phyloP scores from a whole-genome alignment of 1,140 invertebrate genomes.

The Pseudomyrmex dendroicus region DNA sequence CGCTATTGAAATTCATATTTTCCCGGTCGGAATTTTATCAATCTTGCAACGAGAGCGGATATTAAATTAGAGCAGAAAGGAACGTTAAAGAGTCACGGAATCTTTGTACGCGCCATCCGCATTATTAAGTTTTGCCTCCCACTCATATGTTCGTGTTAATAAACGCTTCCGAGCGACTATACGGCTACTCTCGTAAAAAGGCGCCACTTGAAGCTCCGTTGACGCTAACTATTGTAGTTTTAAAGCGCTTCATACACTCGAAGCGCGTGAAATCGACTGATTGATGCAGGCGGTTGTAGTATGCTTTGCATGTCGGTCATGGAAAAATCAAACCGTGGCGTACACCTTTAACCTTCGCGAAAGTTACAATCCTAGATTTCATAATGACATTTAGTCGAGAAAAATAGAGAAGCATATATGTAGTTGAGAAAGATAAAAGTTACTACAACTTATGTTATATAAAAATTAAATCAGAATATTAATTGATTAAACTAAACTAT shows the following conservation, averaged over 20 bases:
- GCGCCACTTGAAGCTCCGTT: background rate
- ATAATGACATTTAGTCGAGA: conserved; percentile 16
- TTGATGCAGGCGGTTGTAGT: conserved; percentile 1
- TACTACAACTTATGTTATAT: background rate
- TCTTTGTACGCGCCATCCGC: conserved; percentile 33
- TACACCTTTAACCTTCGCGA: conserved; percentile 18
- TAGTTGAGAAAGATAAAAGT: background rate
- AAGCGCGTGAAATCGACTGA: background rate
- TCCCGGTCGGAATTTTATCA: conserved; percentile 53
- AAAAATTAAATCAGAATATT: conserved; percentile 3
- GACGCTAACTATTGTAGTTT: conserved; percentile 13
- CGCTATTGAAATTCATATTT: background rate
- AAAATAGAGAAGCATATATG: conserved; percentile 7
- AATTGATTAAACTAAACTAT: conserved; percentile 26
- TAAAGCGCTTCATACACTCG: background rate
- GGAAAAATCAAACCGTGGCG: conserved; percentile 28
- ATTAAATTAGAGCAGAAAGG: conserved; percentile 48
- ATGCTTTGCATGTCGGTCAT: conserved; percentile 20
- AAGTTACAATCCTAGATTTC: conserved; percentile 18
- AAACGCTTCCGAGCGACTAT: conserved; percentile 58
- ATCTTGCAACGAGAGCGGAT: conserved; percentile 6
- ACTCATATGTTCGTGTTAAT: conserved; percentile 65
- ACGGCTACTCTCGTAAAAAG: conserved; percentile 36
- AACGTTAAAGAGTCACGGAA: conserved; percentile 50
- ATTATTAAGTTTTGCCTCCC: conserved; percentile 69